These are phyloP conservation scores for Marisa cornuarietis DNA, from an alignment of 1,140 invertebrate species.

Conservation along the genomic window DNA sequence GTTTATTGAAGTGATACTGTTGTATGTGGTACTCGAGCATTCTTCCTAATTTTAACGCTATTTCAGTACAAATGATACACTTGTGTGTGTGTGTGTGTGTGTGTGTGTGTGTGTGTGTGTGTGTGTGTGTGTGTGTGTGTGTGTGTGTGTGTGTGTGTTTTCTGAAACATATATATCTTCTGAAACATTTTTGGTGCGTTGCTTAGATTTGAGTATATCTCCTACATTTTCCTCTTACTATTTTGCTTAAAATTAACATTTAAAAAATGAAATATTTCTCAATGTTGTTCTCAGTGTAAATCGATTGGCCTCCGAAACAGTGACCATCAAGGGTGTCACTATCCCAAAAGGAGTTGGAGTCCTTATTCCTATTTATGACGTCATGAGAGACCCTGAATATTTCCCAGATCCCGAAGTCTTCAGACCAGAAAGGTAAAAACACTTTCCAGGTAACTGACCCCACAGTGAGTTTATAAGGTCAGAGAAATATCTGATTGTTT, in stretches of 20 bases:
- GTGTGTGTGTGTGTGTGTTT: background rate
- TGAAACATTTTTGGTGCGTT: background rate
- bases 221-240: too few species aligned
- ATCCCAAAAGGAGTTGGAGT: slow-evolving; percentile 67
- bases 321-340: slow-evolving; percentile 59
- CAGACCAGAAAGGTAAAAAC: slow-evolving; percentile 60
- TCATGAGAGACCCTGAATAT: slow-evolving; percentile 67
- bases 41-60: too few species aligned
- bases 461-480: too few species aligned
- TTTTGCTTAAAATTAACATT: too few species aligned
- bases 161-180: background rate
- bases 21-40: too few species aligned
- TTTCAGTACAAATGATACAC: background rate
- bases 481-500: too few species aligned
- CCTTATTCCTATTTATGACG: slow-evolving; percentile 66
- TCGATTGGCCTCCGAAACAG: slow-evolving; percentile 27
- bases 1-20: too few species aligned
- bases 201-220: too few species aligned
- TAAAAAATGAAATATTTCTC: too few species aligned
- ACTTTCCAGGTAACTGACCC: background rate
- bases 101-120: too few species aligned
- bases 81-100: background rate
- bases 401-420: slow-evolving; percentile 67
- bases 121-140: too few species aligned
- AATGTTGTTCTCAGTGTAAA: slow-evolving; percentile 23